phyloP scores from a whole-genome alignment of 2,888 invertebrate genomes.

The Sinelater perroti region DNA sequence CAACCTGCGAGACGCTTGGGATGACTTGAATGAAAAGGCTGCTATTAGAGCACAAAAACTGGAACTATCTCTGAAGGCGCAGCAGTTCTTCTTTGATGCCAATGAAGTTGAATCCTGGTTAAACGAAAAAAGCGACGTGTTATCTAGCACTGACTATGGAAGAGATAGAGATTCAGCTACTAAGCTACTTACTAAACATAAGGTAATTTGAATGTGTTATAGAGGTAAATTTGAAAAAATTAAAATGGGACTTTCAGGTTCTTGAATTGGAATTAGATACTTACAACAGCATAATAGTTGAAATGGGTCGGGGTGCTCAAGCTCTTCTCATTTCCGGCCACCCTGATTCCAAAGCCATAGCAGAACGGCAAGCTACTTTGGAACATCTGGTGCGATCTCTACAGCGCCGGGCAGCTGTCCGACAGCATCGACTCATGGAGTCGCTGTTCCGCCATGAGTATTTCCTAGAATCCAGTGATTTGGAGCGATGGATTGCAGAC shows the following conservation, averaged over 20 bases:
- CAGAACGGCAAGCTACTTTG: slow-evolving; percentile 77
- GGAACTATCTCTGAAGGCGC: slow-evolving; percentile 87
- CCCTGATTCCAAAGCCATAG: slow-evolving; percentile 83
- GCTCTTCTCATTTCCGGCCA: slow-evolving; percentile 83
- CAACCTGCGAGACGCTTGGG: slow-evolving; percentile 78
- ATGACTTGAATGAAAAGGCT: slow-evolving; percentile 74
- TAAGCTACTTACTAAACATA: slow-evolving; percentile 93
- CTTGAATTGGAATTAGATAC: slow-evolving; percentile 90
- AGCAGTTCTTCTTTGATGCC: slow-evolving; percentile 91
- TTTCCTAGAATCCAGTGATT: slow-evolving; percentile 86
- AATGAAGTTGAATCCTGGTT: slow-evolving; percentile 94
- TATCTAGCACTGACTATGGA: slow-evolving; percentile 88
- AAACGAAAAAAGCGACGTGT: slow-evolving; percentile 82
- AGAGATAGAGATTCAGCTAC: slow-evolving; percentile 90
- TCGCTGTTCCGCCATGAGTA: slow-evolving; percentile 90
- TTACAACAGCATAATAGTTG: slow-evolving; percentile 88
- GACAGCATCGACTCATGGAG: slow-evolving; percentile 89
- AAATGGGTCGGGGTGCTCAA: slow-evolving; percentile 89
- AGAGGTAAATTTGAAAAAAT: neutral
- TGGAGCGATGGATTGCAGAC: slow-evolving; percentile 92
- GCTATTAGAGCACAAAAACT: slow-evolving; percentile 78
- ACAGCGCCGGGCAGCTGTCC: slow-evolving; percentile 79
- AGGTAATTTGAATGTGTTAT: slow-evolving; percentile 64
- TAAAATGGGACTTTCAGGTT: slow-evolving; percentile 66
- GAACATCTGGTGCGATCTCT: slow-evolving; percentile 81